These are phyloP conservation scores for Tapirus indicus DNA, from an alignment of 2,797 vertebrate genomes.

Conservation along the genomic window DNA sequence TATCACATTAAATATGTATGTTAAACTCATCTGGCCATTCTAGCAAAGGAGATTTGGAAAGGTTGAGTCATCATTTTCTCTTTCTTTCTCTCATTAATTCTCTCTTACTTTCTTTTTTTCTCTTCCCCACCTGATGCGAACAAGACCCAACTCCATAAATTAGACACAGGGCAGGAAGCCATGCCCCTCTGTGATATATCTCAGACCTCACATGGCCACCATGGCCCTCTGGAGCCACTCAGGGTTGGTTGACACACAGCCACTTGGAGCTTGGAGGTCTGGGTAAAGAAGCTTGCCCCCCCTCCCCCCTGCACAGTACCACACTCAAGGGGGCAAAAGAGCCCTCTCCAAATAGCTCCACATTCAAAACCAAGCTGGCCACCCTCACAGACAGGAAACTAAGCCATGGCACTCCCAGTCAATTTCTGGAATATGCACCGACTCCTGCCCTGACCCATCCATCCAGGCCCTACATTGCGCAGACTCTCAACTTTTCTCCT, in stretches of 20 bases:
- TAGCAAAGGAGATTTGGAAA: background rate
- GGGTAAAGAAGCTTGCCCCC: background rate
- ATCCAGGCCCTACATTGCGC: background rate
- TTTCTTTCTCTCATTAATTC: background rate
- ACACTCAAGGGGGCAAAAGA: accelerated
- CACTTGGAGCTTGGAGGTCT: background rate
- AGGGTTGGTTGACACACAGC: background rate
- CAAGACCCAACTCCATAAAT: background rate
- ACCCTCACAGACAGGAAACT: background rate
- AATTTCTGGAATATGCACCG: accelerated
- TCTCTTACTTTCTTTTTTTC: background rate
- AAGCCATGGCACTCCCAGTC: background rate
- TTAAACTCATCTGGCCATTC: background rate
- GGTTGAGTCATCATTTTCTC: background rate
- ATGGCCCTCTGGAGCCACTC: background rate
- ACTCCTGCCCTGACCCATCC: no score
- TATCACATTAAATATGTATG: conserved; percentile 1
- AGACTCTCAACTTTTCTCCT: background rate
- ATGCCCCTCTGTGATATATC: accelerated
- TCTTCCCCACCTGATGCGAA: background rate
- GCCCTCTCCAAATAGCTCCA: background rate
- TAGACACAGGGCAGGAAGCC: background rate
- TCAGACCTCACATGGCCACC: accelerated
- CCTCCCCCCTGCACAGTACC: accelerated
- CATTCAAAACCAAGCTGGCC: background rate